Conservation (phyloP, 1,140 invertebrate species). For the Drosophila nikananu region DNA sequence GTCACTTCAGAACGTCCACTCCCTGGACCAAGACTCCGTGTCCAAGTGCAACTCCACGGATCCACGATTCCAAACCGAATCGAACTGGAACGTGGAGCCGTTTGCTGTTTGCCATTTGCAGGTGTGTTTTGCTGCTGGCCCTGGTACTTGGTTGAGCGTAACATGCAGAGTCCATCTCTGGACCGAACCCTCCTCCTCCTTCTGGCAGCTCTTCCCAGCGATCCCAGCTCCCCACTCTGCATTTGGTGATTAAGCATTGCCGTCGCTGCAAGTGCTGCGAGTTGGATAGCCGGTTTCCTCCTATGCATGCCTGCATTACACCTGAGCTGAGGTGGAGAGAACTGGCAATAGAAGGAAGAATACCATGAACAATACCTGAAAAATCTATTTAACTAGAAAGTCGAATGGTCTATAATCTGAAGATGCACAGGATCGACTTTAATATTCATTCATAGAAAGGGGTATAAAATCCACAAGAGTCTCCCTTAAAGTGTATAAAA, state of each 20-base stretch:
- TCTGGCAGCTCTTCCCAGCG: background rate
- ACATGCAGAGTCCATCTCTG: constrained; percentile 34
- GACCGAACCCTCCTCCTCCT: constrained; percentile 4
- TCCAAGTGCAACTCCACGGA: constrained; percentile 20
- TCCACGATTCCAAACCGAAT: constrained; percentile 35
- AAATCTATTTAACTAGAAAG: background rate
- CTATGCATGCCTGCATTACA: constrained; percentile 12
- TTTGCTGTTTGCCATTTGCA: constrained; percentile 42
- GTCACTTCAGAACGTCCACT: constrained; percentile 17
- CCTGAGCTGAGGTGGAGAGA: background rate
- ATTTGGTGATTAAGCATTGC: constrained; percentile 42
- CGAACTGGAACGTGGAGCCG: constrained; percentile 40
- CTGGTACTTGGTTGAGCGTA: constrained; percentile 58
- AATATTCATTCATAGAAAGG: background rate
- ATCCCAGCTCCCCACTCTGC: constrained; percentile 1
- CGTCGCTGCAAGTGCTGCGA: constrained; percentile 38
- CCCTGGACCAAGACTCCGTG: constrained; percentile 1
- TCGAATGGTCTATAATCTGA: too few relatives aligned
- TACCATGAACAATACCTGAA: background rate
- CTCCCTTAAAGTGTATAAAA: background rate
- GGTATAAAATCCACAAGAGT: background rate
- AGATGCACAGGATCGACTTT: too few relatives aligned
- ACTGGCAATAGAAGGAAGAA: background rate
- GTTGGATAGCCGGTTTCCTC: constrained; percentile 45
- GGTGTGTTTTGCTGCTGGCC: constrained; percentile 30